Evolutionary conservation across 2,888 invertebrate species (phyloP).

Genomic region (Ectobius pallidus): DNA sequence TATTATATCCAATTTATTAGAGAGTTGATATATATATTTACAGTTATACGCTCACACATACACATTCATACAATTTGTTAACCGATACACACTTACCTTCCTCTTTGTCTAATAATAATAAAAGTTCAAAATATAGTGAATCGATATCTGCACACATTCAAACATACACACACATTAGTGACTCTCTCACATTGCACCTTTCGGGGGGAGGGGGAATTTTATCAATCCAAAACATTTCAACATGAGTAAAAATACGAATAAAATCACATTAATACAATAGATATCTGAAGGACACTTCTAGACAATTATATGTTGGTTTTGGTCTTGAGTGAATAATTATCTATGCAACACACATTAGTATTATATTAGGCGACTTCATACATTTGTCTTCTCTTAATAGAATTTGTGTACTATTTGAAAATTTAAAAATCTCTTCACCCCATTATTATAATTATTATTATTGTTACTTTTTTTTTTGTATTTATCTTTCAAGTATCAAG

Average conservation of each 20-base stretch:
- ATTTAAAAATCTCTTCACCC: conserved; percentile 5
- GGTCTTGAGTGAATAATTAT: conserved; percentile 13
- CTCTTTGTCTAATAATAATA: conserved; percentile 9
- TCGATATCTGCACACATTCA: conserved; percentile 12
- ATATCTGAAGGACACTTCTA: conserved; percentile 38
- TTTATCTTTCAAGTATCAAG: not conserved
- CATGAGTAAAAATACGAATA: conserved; percentile 28
- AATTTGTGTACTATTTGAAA: no score
- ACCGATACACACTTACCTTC: not conserved
- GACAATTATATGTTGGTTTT: conserved; percentile 14
- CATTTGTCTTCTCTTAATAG: not conserved
- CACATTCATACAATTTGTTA: conserved; percentile 11
- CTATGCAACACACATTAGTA: conserved; percentile 1
- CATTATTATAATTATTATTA: no score
- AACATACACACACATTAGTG: conserved; percentile 10
- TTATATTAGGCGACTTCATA: not conserved
- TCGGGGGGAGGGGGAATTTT: not conserved
- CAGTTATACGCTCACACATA: not conserved
- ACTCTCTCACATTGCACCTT: conserved; percentile 33
- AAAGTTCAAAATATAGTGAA: conserved; percentile 31
- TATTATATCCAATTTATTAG: conserved; percentile 31
- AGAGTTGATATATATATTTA: conserved; percentile 16
- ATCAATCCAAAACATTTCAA: conserved; percentile 30
- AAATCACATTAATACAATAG: conserved; percentile 28
- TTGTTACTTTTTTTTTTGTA: not conserved